phyloP scores from a whole-genome alignment of 2,797 vertebrate genomes.

The Salarias fasciatus region DNA sequence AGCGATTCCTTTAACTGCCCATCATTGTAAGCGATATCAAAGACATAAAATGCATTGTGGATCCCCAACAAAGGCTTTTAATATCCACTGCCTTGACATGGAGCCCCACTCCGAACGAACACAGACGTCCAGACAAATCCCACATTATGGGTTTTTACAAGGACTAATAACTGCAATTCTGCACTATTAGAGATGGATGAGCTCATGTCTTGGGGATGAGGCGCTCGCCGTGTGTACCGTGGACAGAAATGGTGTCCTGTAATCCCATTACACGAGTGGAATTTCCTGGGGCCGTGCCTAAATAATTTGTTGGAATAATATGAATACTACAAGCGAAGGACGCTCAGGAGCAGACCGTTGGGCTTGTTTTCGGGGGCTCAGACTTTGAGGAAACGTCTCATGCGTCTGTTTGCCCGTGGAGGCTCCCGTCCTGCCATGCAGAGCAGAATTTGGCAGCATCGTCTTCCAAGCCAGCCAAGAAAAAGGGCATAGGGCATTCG shows the following conservation, averaged over 20 bases:
- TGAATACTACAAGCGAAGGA: conserved; percentile 51
- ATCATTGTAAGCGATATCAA: conserved; percentile 47
- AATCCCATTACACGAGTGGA: conserved; percentile 19
- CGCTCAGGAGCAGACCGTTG: conserved; percentile 10
- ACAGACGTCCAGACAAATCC: conserved; percentile 19
- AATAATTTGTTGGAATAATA: conserved; percentile 55
- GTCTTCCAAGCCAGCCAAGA: conserved; percentile 52
- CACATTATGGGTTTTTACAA: conserved; percentile 16
- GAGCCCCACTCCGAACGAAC: conserved; percentile 16
- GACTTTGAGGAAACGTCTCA: conserved; percentile 25
- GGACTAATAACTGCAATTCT: conserved; percentile 30
- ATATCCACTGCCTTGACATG: conserved; percentile 16
- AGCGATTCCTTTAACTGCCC: conserved; percentile 48
- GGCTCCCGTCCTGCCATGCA: conserved; percentile 11
- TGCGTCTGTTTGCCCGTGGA: conserved; percentile 43
- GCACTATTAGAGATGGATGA: conserved; percentile 13
- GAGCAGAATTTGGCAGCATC: conserved; percentile 43
- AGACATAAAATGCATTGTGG: conserved; percentile 40
- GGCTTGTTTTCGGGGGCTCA: background rate
- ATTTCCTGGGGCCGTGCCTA: conserved; percentile 23
- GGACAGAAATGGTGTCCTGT: conserved; percentile 7
- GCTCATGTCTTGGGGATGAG: conserved; percentile 23
- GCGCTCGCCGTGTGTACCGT: conserved; percentile 7
- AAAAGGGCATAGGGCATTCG: conserved; percentile 66
- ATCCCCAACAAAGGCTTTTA: conserved; percentile 31